Base-by-base conservation (phyloP, 2,888 invertebrate genomes). In the Nomada fucata region DNA sequence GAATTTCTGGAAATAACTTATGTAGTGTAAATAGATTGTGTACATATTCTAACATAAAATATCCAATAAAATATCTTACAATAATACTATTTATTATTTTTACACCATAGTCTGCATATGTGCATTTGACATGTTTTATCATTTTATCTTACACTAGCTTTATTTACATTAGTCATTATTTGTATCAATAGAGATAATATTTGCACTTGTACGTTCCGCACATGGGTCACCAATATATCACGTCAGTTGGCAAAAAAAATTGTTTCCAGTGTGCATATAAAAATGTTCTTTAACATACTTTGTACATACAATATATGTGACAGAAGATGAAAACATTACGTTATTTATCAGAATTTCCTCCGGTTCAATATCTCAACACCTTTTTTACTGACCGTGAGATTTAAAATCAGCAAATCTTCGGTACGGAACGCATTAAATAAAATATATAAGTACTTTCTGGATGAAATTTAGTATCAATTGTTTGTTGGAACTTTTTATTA, bases 1-100 rank as follows among this genome's bases (percentile, higher is more conserved):
- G 29, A 63, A 70, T 67, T 59, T 82, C 59, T 64, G 26, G 68
- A 77, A 61, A 57, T 23, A 79, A 76, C 57, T 79, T 80, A 77
- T 59, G 86, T 87, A 87, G 87, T 87, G 85, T 85, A 85, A 84
- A 87, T 87, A 87, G 87, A 77, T 65, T 64, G 65, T 86, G 75
- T 86, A 87, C 85, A 85, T 83, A 83, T 76, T 77, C 63, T 76
- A 82, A 77, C 63, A 79, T 67, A 75, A 72, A 71, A 65, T 84
- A 86, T 75, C 77, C 82, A 72, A 86, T 81, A 86, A 86, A 85
- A 69, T 76, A 73, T 68, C 82, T 74, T 67, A 81, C 61, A 74
- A 47, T 82, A 71, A 68, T 53, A 50, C 26, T 61, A 55, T 50
- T 71, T 20, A 44, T 53, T 70, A 50, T 78, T 52, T 77, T 61